A percentile compares a stretch with the other conserved stretches of the same genome.
phyloP scores from a whole-genome alignment of 2,888 invertebrate species.

The Sinopyrophorus schimmeli region DNA sequence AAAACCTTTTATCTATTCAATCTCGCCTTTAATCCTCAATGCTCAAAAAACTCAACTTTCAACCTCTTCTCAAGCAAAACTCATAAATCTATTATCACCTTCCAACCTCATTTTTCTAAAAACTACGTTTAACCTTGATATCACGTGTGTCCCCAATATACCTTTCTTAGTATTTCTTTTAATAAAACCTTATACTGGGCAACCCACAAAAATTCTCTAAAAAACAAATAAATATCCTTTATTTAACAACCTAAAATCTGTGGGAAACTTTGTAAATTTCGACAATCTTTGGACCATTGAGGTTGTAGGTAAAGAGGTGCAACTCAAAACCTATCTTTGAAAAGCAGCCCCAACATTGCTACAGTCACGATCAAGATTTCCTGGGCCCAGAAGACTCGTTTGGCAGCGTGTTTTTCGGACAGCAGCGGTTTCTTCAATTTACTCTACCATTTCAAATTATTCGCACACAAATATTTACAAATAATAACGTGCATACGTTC shows the following conservation, averaged over 20 bases:
- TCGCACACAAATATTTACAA: no score
- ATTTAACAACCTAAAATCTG: background rate
- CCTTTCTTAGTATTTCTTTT: slow-evolving; percentile 27
- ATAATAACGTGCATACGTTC: no score
- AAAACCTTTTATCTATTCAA: slow-evolving; percentile 12
- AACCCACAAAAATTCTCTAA: slow-evolving; percentile 21
- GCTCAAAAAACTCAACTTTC: slow-evolving; percentile 17
- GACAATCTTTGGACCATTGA: no score
- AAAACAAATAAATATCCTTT: background rate
- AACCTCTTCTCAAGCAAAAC: slow-evolving; percentile 28
- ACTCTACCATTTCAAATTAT: no score
- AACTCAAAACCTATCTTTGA: no score
- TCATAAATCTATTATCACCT: background rate
- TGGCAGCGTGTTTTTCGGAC: no score
- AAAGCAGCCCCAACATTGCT: no score
- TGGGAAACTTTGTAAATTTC: no score
- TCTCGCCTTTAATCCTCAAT: background rate
- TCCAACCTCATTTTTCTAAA: background rate
- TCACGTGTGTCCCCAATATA: background rate
- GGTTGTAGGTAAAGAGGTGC: no score
- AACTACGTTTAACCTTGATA: slow-evolving; percentile 3
- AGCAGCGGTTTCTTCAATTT: no score
- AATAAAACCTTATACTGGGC: slow-evolving; percentile 28
- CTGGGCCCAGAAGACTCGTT: no score
- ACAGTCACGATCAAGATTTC: no score